Base-by-base conservation (phyloP, 2,888 invertebrate species). In the Caradrina clavipalpis region DNA sequence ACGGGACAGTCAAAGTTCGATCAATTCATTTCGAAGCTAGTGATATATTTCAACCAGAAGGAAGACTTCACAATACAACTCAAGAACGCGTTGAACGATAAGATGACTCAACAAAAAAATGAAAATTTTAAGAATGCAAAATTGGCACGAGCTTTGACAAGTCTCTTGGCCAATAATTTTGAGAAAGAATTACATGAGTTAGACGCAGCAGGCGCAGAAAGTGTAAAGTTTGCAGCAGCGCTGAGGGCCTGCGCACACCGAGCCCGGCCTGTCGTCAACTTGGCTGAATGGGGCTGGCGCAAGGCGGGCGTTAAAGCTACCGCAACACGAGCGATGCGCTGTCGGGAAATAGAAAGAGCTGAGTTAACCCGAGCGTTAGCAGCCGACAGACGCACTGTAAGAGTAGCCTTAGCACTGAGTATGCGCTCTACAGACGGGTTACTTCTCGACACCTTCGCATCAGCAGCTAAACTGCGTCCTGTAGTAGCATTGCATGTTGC, bases 221-320 rank as follows among this genome's bases (percentile, higher is more conserved):
- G 65, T 7, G 76, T 66, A 50, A 79, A 78, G 45, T 69, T 91
- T 21, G 83, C 86, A 5, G 83, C 87, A 4, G 84, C 82, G 13
- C 57, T 94, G 42, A 85, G 87, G 79, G 88, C 90, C 5, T 91
- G 91, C 57, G 81, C 83, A 26, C 91, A 91, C 65, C 82, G 86
- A 50, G 82, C 87, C 2, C 87, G 88, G 65, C 90, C 91, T 22
- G 60, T 68, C 31, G 58, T 90, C 7, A 82, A 91, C 49, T 78
- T 91, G 11, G 80, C 87, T 8, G 65, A 65, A 5, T 73, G 87
- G 22, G 87, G 88, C 35, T 92, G 91, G 91, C 74, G 73, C n/a
- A 61, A 75, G 56, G 64, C 87, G 47, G 93, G 94, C n/a, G 88
- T 87, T 3, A 93, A 93, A 74, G 87, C 89, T 21, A 75, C 92